Base-by-base conservation (phyloP, 2,797 vertebrate genomes). In the Tinamus major region DNA sequence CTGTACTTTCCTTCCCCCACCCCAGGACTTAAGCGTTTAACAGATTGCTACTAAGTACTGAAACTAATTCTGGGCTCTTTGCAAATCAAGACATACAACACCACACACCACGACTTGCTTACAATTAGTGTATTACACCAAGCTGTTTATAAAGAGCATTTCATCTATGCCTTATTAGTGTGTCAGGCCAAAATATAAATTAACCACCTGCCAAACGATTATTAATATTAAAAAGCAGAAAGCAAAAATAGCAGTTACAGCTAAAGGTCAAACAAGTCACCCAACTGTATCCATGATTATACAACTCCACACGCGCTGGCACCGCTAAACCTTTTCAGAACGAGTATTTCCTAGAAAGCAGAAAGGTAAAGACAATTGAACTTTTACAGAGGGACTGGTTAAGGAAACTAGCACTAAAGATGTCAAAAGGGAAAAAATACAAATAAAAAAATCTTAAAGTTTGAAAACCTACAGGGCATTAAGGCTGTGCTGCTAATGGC, bases 201-300 rank as follows among this genome's bases (percentile, higher is more conserved):
- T 84, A 88, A 79, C 48, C 63, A 68, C 48, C n/a, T 3, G 23
- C 33, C 78, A 84, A 92, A 64, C 21, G 1, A 89, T 58, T 74
- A 79, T 74, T 79, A 94, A 91, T 37, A 91, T 79, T 90, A 87
- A 89, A 91, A 93, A 61, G 48, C 18, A 88, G 65, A 91, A 83
- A 68, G 49, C 41, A 96, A 91, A 92, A 96, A 91, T 35, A 89
- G 61, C 79, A 89, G 58, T 65, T 92, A 86, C 77, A 94, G 46
- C 72, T 95, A 97, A 93, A 96, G 94, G 93, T 96, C 96, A 97
- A 96, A 93, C 76, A 92, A 96, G 91, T 91, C 85, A 93, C 91
- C 62, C 70, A 89, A 90, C 64, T 71, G 67, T 19, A 90, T 23
- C 70, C 44, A 29, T 18, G 53, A 82, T 80, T 94, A 94, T 94